Base-by-base conservation (phyloP, 2,113 vertebrate species). In the Numenius arquata region DNA sequence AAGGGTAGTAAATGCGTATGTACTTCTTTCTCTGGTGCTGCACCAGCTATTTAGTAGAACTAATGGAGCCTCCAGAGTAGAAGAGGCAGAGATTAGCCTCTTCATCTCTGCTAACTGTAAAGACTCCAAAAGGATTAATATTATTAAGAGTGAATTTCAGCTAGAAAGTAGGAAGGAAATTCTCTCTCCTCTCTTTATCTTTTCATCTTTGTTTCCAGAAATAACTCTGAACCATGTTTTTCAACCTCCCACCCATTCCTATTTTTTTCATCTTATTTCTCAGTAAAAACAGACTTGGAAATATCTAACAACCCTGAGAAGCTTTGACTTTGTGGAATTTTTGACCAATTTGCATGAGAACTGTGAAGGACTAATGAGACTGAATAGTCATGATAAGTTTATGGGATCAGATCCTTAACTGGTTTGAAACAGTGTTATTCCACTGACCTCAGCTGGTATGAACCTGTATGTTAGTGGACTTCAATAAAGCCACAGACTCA, bases 21-120 rank as follows among this genome's bases (percentile, higher is more conserved):
- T 91, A 91, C 84, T 94, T 79, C 91, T 91, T 95, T 94, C 82
- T 87, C 65, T 84, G 72, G n/a, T 96, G 62, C 62, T 93, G 74
- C 66, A 91, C 66, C 41, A 92, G 77, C 77, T 95, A 74, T 92
- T 96, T 95, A 91, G 91, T 79, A 82, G 94, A 95, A 91, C 94
- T 97, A 96, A 96, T 96, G 96, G 94, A 95, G 77, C 50, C 55
- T 93, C 89, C 84, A 95, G 71, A 89, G 77, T 38, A 76, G 92
- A 79, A 88, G 62, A 90, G 56, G 70, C 56, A 94, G 83, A 87
- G 90, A 95, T 96, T 94, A 97, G 95, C 89, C 55, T 92, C 90
- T 92, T 96, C 91, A 91, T 95, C 80, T 93, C 94, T 85, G 62
- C 82, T 92, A 89, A 93, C 89, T 79, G 84, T 76, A 73, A 94